phyloP scores from a whole-genome alignment of 2,888 invertebrate species.

The Argyresthia goedartella region DNA sequence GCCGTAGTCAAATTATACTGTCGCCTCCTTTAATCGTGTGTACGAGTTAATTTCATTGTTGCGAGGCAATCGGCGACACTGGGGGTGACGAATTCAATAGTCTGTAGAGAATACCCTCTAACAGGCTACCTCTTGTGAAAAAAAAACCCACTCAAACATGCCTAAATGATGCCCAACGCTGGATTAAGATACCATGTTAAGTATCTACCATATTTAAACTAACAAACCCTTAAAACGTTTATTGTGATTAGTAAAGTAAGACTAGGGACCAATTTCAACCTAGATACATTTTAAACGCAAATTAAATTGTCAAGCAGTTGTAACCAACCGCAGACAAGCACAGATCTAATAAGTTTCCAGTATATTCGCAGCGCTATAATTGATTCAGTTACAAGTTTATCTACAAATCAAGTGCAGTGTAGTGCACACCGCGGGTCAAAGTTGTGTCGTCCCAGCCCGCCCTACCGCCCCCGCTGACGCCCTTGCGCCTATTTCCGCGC shows the following conservation, averaged over 20 bases:
- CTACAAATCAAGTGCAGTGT: constrained; percentile 52
- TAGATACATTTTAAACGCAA: too few species aligned
- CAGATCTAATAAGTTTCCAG: constrained; percentile 15
- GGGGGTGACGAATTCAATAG: not conserved
- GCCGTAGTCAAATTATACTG: constrained; percentile 48
- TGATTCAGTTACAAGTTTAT: constrained; percentile 53
- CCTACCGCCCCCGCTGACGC: constrained; percentile 10
- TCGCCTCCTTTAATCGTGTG: constrained; percentile 22
- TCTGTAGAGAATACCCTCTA: not conserved
- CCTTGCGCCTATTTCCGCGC: constrained; percentile 43
- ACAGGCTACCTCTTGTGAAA: too few species aligned
- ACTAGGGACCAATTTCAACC: too few species aligned
- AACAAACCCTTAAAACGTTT: too few species aligned
- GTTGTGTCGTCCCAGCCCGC: constrained; percentile 6
- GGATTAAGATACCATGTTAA: too few species aligned
- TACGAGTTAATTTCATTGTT: constrained; percentile 9
- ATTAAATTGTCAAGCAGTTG: too few species aligned
- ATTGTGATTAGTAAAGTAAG: too few species aligned
- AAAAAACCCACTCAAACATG: too few species aligned
- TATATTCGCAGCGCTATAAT: constrained; percentile 27
- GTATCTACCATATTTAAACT: too few species aligned
- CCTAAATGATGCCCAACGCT: too few species aligned
- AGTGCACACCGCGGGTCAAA: constrained; percentile 11
- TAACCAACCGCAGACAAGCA: too few species aligned
- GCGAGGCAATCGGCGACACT: not conserved